These are phyloP conservation scores for Camponotus pennsylvanicus DNA, from an alignment of 1,140 invertebrate species.

Conservation along the genomic window DNA sequence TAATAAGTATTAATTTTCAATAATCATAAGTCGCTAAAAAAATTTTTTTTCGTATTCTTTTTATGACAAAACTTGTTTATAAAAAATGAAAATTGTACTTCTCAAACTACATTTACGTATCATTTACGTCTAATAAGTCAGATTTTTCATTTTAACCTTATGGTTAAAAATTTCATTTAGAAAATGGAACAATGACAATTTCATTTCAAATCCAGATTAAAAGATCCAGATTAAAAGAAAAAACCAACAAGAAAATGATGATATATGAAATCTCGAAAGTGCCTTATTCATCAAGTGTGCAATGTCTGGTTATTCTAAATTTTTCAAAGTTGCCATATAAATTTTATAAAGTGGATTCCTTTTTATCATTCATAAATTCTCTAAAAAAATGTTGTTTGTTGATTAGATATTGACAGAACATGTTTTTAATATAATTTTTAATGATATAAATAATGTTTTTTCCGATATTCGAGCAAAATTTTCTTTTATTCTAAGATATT, in stretches of 20 bases:
- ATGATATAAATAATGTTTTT: background rate
- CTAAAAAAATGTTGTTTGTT: background rate
- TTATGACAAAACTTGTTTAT: background rate
- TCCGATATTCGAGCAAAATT: background rate
- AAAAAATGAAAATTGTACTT: background rate
- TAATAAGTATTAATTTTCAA: too few species aligned
- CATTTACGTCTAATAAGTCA: background rate
- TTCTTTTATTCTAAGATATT: background rate
- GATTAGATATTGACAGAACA: background rate
- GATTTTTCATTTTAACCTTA: slow-evolving; percentile 30
- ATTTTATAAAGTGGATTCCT: background rate
- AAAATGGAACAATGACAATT: slow-evolving; percentile 46
- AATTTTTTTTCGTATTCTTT: background rate
- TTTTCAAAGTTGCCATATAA: background rate
- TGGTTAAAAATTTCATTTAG: slow-evolving; percentile 30
- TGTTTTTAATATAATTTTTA: too few species aligned
- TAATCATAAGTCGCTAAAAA: too few species aligned
- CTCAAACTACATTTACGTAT: too few species aligned
- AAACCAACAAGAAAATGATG: background rate
- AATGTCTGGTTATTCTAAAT: background rate
- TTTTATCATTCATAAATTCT: background rate
- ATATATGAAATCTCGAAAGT: background rate
- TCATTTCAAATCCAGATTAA: too few species aligned
- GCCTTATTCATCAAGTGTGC: background rate
- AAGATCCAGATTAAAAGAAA: background rate